Conservation (phyloP, 2,888 invertebrate species). For the Meloe dianella region DNA sequence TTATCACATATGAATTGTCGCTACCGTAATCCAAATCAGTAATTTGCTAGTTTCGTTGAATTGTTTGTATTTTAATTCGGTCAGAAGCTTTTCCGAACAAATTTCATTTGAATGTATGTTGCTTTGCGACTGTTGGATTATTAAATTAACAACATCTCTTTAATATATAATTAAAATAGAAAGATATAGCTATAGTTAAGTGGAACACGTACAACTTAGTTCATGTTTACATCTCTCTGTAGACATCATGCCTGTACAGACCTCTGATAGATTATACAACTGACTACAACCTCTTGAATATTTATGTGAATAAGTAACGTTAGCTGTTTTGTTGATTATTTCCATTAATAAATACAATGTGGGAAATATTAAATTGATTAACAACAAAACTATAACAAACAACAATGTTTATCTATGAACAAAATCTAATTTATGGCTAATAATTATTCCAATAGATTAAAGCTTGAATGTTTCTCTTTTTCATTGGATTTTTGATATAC, state of each 20-base stretch:
- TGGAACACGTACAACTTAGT: constrained; percentile 17
- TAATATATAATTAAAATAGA: constrained; percentile 28
- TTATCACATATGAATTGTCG: no score
- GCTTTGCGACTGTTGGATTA: no score
- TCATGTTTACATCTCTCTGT: constrained; percentile 21
- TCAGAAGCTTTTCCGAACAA: no score
- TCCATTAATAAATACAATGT: constrained; percentile 21
- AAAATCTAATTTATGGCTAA: not conserved
- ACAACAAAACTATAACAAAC: not conserved
- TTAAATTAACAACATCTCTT: constrained; percentile 7
- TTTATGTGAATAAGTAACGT: constrained; percentile 29
- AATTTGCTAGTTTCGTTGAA: no score
- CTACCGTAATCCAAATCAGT: no score
- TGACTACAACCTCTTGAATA: constrained; percentile 32
- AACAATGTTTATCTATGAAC: not conserved
- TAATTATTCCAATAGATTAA: not conserved
- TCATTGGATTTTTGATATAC: not conserved
- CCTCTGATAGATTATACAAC: constrained; percentile 34
- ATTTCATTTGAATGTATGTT: no score
- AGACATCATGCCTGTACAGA: constrained; percentile 24
- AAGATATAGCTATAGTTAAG: not conserved
- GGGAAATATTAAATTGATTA: constrained; percentile 21
- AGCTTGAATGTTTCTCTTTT: not conserved
- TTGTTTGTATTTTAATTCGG: no score
- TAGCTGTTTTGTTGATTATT: constrained; percentile 30